Conservation (phyloP, 2,113 vertebrate species). For the Grammomys dolichurus region DNA sequence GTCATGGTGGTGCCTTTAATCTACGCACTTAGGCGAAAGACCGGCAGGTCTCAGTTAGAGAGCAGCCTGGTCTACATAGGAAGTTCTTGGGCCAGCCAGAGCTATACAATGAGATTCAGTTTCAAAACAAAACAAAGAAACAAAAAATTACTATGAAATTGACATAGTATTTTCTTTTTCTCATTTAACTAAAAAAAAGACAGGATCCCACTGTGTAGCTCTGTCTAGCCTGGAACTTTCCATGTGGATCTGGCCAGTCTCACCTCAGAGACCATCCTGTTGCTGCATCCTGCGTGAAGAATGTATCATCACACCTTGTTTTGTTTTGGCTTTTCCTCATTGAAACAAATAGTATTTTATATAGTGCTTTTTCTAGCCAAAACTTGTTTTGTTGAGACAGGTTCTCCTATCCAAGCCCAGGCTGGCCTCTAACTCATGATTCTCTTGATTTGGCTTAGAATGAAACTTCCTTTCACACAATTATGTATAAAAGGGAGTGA, state of each 20-base stretch:
- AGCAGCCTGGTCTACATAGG: neutral
- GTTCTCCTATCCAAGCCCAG: neutral
- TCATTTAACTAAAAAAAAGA: too few relatives aligned
- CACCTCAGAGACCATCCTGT: neutral
- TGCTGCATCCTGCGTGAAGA: neutral
- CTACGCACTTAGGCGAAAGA: neutral
- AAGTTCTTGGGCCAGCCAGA: neutral
- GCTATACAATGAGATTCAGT: neutral
- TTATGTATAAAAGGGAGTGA: too few relatives aligned
- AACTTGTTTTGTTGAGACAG: neutral
- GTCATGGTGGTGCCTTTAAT: neutral
- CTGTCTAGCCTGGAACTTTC: neutral
- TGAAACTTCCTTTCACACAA: neutral
- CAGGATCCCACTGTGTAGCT: too few relatives aligned
- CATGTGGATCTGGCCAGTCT: neutral
- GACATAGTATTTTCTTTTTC: too few relatives aligned
- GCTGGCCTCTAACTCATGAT: neutral
- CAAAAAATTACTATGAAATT: neutral
- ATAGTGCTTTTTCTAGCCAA: neutral
- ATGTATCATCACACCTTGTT: neutral
- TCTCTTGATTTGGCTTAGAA: neutral
- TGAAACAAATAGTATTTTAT: neutral
- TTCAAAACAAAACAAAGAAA: neutral
- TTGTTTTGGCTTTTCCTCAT: neutral
- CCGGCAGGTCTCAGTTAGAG: neutral